Evolutionary conservation across 2,888 invertebrate species (phyloP).

Genomic region (Dastarcus helophoroides): DNA sequence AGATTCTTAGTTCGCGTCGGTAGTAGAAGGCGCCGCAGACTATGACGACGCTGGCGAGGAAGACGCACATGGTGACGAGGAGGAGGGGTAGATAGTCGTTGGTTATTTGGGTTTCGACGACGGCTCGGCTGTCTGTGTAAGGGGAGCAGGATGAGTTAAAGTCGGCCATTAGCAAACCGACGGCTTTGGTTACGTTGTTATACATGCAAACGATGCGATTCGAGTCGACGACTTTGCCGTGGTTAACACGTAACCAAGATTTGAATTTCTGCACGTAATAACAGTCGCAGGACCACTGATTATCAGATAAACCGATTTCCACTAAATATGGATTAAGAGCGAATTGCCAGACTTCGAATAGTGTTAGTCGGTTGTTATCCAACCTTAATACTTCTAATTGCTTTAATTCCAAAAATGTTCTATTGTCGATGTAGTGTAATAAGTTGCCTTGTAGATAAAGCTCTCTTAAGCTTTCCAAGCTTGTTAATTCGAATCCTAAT

Average conservation of each 20-base stretch:
- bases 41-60: constrained; percentile 63
- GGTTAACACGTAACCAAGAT: constrained; percentile 66
- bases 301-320: constrained; percentile 72
- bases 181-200: constrained; percentile 58
- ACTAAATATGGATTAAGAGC: constrained; percentile 73
- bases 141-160: constrained; percentile 69
- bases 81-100: constrained; percentile 72
- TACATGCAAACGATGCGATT: constrained; percentile 64
- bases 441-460: constrained; percentile 79
- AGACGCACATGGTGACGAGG: constrained; percentile 65
- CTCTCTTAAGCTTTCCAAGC: constrained; percentile 71
- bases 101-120: constrained; percentile 64
- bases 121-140: constrained; percentile 58
- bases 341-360: constrained; percentile 80
- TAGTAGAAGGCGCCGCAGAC: constrained; percentile 72
- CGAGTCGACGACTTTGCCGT: constrained; percentile 71
- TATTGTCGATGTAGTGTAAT: constrained; percentile 71
- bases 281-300: constrained; percentile 89
- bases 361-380: constrained; percentile 71
- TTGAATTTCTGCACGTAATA: constrained; percentile 68
- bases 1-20: constrained; percentile 68
- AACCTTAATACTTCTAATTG: constrained; percentile 74
- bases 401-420: constrained; percentile 69
- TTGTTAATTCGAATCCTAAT: constrained; percentile 71
- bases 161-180: constrained; percentile 61